Evolutionary conservation across 2,113 vertebrate genomes (phyloP).

Genomic region (Plecturocebus donacophilus): DNA sequence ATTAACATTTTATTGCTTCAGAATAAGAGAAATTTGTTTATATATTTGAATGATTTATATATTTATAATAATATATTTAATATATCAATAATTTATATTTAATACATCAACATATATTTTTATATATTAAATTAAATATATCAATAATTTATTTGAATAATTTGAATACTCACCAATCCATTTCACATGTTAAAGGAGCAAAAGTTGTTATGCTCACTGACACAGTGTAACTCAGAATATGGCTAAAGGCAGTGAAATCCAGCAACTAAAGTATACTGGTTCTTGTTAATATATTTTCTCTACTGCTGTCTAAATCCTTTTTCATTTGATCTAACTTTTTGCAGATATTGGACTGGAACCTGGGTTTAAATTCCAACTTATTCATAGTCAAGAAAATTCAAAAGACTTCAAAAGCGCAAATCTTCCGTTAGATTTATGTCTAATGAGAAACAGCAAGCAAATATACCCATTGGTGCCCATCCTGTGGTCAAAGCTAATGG

Average conservation of each 20-base stretch:
- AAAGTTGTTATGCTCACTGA: background rate
- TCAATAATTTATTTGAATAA: conserved; percentile 17
- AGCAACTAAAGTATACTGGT: background rate
- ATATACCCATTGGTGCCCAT: background rate
- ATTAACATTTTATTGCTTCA: background rate
- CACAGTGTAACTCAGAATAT: background rate
- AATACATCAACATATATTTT: no score
- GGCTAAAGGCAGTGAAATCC: background rate
- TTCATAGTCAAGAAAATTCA: conserved; percentile 8
- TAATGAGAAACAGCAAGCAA: background rate
- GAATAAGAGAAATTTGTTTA: background rate
- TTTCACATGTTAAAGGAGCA: background rate
- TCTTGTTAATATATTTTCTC: conserved; percentile 14
- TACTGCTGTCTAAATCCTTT: background rate
- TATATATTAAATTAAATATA: no score
- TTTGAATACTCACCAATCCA: background rate
- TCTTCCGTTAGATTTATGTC: background rate
- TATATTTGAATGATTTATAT: background rate
- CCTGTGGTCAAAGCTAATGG: background rate
- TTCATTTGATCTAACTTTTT: background rate
- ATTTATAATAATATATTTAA: no score
- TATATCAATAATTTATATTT: no score
- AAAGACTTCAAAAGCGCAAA: background rate
- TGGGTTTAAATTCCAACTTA: background rate
- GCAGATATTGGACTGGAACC: background rate